Base-by-base conservation (phyloP, 1,140 invertebrate species). In the Saccostrea glomerata region DNA sequence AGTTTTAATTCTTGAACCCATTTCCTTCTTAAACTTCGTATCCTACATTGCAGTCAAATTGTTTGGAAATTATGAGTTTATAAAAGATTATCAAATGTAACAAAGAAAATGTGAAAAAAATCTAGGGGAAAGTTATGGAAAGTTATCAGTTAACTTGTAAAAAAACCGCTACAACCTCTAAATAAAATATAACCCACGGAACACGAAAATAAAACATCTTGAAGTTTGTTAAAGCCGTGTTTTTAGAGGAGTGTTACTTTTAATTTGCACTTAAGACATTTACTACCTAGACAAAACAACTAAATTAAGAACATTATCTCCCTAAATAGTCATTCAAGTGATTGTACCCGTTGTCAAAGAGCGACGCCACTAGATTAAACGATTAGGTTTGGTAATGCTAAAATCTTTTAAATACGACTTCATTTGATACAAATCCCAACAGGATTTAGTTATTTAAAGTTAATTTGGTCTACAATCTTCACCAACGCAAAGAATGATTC, bases 391-490 rank as follows among this genome's bases (percentile, higher is more conserved):
- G 11, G 70, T 36, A 77, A 11, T 11, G 25, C 23, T 36, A 17
- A 77, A 77, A 15, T 77, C 70, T 77, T 77, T 77, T 77, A 15
- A 30, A 25, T 36, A 12, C 23, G 30, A 30, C 66, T 73, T 73
- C 25, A 77, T 77, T 13, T 77, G 23, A 30, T 77, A 77, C 70
- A 77, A 66, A 77, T 77, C 70, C 70, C 25, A 11, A 77, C 70
- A 12, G 70, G 70, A 77, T 77, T 77, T 77, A 12, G 70, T 30
- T 77, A 77, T 77, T 77, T 77, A 77, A 77, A 77, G 70, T 77
- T 77, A 77, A 77, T 77, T 77, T 77, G 25, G 70, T 77, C 70
- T 36, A 77, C 70, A 77, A 77, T 77, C 9, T 36, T 12, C 13
- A 77, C 25, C 70, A 77, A 25, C 25, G 25, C 70, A 77, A 77